These are phyloP conservation scores for Murina feae DNA, from an alignment of 2,113 vertebrate genomes.

Conservation along the genomic window DNA sequence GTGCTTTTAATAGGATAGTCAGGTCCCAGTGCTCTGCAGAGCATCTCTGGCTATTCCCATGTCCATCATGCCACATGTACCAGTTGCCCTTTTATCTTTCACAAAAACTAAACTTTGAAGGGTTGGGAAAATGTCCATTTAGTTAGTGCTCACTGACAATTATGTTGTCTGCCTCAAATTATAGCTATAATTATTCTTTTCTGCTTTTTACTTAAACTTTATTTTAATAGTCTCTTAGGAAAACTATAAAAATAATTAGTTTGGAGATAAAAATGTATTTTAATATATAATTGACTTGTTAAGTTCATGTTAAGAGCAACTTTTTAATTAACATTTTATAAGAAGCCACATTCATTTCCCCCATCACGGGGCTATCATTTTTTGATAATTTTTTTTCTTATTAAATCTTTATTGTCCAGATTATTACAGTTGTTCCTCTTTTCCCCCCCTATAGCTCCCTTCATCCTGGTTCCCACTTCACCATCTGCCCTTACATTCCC, in stretches of 20 bases:
- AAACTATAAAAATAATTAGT: slow-evolving; percentile 8
- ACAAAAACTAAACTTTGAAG: background rate
- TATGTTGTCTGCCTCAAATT: background rate
- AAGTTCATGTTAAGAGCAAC: background rate
- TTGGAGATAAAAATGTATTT: background rate
- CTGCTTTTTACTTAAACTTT: background rate
- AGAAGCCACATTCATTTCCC: background rate
- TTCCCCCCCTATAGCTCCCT: too few relatives aligned
- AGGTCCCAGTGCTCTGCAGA: background rate
- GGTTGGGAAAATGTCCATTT: background rate
- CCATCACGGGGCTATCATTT: background rate
- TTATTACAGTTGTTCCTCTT: too few relatives aligned
- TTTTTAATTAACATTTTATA: background rate
- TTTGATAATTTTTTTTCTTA: background rate
- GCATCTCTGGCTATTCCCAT: background rate
- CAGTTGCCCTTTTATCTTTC: background rate
- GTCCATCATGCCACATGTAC: background rate
- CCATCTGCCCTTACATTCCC: too few relatives aligned
- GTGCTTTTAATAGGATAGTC: background rate
- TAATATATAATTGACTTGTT: background rate
- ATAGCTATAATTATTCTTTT: background rate
- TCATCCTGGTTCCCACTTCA: too few relatives aligned
- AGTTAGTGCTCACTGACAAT: background rate
- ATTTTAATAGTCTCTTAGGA: background rate
- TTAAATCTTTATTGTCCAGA: too few relatives aligned